Evolutionary conservation across 2,113 vertebrate genomes (phyloP), one percentile per base, ranked within the genome.

Genomic region (Thunnus thynnus): DNA sequence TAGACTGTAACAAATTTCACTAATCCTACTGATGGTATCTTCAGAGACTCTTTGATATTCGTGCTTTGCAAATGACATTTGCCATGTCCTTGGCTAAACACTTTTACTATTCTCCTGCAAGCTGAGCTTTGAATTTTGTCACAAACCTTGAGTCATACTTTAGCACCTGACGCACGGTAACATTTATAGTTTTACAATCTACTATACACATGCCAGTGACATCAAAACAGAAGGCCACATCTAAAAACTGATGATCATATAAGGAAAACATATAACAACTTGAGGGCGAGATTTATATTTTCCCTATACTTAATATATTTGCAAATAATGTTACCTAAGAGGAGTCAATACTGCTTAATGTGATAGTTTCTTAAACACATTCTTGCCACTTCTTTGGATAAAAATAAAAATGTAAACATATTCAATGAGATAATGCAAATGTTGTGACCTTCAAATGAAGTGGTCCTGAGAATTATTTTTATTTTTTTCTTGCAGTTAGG

Each of bases 251-350:
- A 36, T 48, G 17, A 11, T 47, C 5, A 22, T 22, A 44, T 18
- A 5, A 44, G 16, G 5, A 0, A 20, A n/a, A 32, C 44, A 20
- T 6, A 41, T 9, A 41, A 14, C 18, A 36, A 18, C 62, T 12
- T 7, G 36, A 41, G 9, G 36, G 36, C 1, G 1, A 10, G 36
- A 41, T 41, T 41, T 41, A 41, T 41, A 41, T 41, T 41, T 41
- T 41, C 8, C 6, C 36, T 5, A 36, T 8, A 36, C 36, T 71
- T 27, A 51, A 57, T 69, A 71, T 57, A 13, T 73, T 32, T 56
- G 61, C 16, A 72, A 61, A 58, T 72, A 55, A 8, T 56, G 41
- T 46, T 16, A 69, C 41, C 16, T 32, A 44, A n/a, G 41, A 30
- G 41, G 25, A 11, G 0, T 18, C 27, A 27, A 13, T 64, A 61